Percentiles rank a stretch among this genome's conserved stretches.
These are phyloP conservation scores for Syngnathus scovelli DNA, from an alignment of 2,113 vertebrate species.

Conservation along the genomic window DNA sequence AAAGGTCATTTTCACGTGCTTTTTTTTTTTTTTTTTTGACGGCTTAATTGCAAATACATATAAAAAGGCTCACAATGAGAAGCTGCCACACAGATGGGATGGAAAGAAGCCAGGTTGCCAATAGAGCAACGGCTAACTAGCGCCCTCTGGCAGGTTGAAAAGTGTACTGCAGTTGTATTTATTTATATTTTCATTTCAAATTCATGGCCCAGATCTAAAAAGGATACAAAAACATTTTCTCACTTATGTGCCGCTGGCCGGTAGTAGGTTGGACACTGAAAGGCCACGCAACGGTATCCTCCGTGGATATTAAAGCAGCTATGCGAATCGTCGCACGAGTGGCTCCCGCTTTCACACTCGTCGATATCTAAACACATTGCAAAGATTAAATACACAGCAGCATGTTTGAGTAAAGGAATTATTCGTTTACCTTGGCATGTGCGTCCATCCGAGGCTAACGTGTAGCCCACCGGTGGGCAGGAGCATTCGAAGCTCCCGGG, in stretches of 20 bases:
- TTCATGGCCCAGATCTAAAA: no score
- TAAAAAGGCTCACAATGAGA: constrained; percentile 12
- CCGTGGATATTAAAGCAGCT: constrained; percentile 87
- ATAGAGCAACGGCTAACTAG: constrained; percentile 13
- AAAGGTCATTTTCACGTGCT: constrained; percentile 36
- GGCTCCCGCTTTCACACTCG: constrained; percentile 82
- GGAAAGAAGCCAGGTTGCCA: constrained; percentile 5
- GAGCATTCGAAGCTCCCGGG: constrained; percentile 87
- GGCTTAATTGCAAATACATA: constrained; percentile 39
- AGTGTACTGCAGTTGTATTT: background rate
- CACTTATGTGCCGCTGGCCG: constrained; percentile 76
- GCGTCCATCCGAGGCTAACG: constrained; percentile 77
- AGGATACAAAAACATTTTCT: constrained; percentile 23
- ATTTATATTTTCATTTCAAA: no score
- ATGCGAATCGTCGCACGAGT: constrained; percentile 80
- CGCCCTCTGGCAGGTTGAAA: constrained; percentile 45
- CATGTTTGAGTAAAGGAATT: no score
- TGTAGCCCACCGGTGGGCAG: constrained; percentile 82
- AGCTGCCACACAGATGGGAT: constrained; percentile 24
- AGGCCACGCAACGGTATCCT: constrained; percentile 83
- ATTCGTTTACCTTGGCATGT: constrained; percentile 81
- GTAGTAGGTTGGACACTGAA: constrained; percentile 83
- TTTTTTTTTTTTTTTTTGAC: background rate
- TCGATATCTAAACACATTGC: constrained; percentile 77
- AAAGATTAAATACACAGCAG: background rate